Evolutionary conservation across 1,140 invertebrate species (phyloP), one percentile per base, ranked within the genome.

Genomic region (Drosophila nasuta): DNA sequence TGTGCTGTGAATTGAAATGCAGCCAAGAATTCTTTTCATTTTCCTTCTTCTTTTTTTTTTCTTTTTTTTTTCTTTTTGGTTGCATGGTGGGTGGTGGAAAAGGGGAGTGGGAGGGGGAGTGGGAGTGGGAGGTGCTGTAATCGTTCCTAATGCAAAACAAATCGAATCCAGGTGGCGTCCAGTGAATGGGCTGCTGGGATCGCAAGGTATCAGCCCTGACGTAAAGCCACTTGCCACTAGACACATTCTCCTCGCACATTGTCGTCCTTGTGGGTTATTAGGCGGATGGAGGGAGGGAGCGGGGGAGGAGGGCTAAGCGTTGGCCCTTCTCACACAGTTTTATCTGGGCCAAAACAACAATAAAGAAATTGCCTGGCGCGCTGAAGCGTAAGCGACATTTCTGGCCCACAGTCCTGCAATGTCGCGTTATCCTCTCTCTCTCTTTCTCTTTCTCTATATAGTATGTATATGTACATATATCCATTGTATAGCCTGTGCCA

Each of bases 1-100:
- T 88, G 85, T 89, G 65, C 85, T 90, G 85, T 75, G 85, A 88
- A 88, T 89, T 85, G 86, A 88, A 90, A 88, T 88, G 86, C 81
- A 88, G 85, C 81, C 85, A 88, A 77, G 83, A 80, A 77, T 71
- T 64, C 54, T 59, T 28, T 56, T 51, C 17, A n/a, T 30, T 51
- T 51, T 5, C 10, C 25, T 38, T 6, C 35, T 38, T 38, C 35
- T 38, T 7, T 38, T 38, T 10, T 6, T 38, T 7, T 38, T 7
- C 35, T 10, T 6, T 6, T 10, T 6, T 38, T 7, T 38, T 7
- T 7, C 3, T 6, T 6, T 38, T 7, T 10, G 6, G 35, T 38
- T 10, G 35, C 10, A 38, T 38, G 10, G 6, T 51, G 49, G 20
- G 20, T 10, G 49, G 35, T 10, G 10, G 1, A 8, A 0, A 10